Base-by-base conservation (phyloP, 2,797 vertebrate species). In the Sebastes wilsoni region DNA sequence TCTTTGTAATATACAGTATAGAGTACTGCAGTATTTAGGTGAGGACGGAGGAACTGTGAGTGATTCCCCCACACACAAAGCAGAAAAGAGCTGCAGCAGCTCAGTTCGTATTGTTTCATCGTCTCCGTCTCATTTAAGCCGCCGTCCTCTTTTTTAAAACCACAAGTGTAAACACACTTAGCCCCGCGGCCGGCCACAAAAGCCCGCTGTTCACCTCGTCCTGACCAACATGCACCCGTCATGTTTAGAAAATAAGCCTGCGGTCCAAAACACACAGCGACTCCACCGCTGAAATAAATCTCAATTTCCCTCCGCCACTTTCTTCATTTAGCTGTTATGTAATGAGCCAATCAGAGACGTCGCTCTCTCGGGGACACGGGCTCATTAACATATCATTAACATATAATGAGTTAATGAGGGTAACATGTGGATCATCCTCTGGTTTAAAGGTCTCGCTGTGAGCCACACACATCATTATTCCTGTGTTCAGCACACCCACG, bases 101-200 rank as follows among this genome's bases (percentile, higher is more conserved):
- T 80, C 75, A 20, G 64, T 52, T 77, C 13, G 54, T 62, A 84
- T 87, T 88, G 90, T 27, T 70, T 66, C 74, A 36, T 77, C 54
- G 61, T 84, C 72, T 76, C 72, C 66, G 52, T 82, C 71, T 77
- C 71, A 27, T 80, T 86, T 32, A 38, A 77, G 75, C 82, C 81
- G 30, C 68, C 58, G 80, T 84, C 76, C 54, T 83, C 76, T 77
- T 58, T 69, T 69, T 52, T 46, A 75, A 89, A 93, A 94, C 95
- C 94, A 94, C 93, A 89, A 92, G 93, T 87, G 82, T 88, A 94
- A 94, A 94, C 92, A 93, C 91, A 93, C 93, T 95, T 93, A 90
- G 83, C 87, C 88, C 66, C 65, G 79, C 74, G 87, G 74, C 81
- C 82, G 75, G 88, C 93, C 92, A 93, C 94, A 93, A 93, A 92